Percentiles rank a stretch among this genome's conserved stretches.
phyloP scores from a whole-genome alignment of 2,113 vertebrate species.

The Microtus ochrogaster region DNA sequence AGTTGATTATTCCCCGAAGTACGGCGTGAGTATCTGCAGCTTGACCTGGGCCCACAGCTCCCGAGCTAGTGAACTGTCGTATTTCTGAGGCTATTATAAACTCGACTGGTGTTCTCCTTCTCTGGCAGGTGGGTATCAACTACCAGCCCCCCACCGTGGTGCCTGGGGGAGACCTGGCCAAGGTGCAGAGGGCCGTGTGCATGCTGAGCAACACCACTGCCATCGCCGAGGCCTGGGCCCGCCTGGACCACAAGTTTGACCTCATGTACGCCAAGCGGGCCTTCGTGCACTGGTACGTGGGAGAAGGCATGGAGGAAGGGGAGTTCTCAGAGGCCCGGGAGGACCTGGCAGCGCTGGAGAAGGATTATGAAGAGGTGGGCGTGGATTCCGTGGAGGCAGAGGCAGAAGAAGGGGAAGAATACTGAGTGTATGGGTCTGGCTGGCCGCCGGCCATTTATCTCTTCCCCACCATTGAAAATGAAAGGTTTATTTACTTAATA shows the following conservation, averaged over 20 bases:
- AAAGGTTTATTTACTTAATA: not conserved
- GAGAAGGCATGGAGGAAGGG: too few relatives aligned
- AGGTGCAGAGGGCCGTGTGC: too few relatives aligned
- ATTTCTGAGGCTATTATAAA: not conserved
- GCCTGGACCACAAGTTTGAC: too few relatives aligned
- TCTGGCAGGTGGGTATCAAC: conserved; percentile 17
- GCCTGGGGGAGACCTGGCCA: not conserved
- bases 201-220: too few relatives aligned
- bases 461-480: not conserved
- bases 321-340: too few relatives aligned
- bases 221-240: too few relatives aligned
- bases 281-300: too few relatives aligned
- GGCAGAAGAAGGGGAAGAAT: conserved; percentile 8
- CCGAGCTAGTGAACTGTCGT: too few relatives aligned
- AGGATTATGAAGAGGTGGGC: not conserved
- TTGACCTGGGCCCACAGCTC: not conserved
- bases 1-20: not conserved
- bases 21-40: not conserved
- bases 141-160: conserved; percentile 29
- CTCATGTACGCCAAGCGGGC: too few relatives aligned
- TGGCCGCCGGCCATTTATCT: accelerated
- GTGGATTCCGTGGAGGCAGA: conserved; percentile 14
- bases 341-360: too few relatives aligned
- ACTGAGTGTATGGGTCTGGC: not conserved
- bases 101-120: not conserved